These are phyloP conservation scores for Dipus sagitta DNA, from an alignment of 2,797 vertebrate species.

Conservation along the genomic window DNA sequence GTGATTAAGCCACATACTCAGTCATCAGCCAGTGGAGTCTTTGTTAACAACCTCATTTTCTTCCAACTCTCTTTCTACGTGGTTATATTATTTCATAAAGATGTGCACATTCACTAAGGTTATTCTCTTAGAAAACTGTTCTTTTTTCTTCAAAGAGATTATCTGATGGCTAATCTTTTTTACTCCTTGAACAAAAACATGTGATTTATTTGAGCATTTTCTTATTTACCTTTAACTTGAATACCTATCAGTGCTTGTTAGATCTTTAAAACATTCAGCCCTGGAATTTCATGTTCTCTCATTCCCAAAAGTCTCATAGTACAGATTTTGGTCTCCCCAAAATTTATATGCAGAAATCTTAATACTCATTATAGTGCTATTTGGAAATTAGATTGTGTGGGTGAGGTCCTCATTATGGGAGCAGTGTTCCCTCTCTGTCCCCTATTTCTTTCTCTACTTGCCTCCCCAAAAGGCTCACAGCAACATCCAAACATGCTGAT, in stretches of 20 bases:
- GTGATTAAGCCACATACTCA: no score
- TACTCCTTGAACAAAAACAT: background rate
- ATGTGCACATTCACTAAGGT: background rate
- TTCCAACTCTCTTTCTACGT: background rate
- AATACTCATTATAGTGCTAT: background rate
- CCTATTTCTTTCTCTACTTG: background rate
- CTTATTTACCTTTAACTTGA: background rate
- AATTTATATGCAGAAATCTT: background rate
- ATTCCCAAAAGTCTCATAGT: background rate
- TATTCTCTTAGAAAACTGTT: background rate
- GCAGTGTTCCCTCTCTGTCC: background rate
- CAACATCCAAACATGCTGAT: background rate
- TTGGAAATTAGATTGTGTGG: background rate
- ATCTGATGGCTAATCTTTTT: background rate
- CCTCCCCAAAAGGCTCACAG: background rate
- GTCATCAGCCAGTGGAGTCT: no score
- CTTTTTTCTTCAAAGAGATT: background rate
- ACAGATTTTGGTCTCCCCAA: no score
- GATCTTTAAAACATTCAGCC: background rate
- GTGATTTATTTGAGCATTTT: conserved; percentile 22
- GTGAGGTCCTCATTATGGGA: background rate
- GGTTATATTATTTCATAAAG: background rate
- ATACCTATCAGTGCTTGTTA: background rate
- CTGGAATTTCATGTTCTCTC: background rate
- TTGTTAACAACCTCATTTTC: background rate